Evolutionary conservation across 2,797 vertebrate genomes (phyloP), one percentile per base, ranked within the genome.

Genomic region (Lepus townsendii): DNA sequence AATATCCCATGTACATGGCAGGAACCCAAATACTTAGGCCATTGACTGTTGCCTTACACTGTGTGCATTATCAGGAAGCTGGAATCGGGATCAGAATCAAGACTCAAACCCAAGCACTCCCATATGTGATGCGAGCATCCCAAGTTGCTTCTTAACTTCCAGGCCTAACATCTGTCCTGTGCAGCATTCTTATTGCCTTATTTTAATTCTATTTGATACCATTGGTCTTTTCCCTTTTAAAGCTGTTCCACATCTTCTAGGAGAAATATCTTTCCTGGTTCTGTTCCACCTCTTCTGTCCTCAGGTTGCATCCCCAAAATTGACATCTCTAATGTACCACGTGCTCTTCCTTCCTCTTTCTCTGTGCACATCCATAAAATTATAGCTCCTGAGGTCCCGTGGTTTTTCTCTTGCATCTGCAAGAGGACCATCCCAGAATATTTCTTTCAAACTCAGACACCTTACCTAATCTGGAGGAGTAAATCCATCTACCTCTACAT

Each of bases 381-480:
- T 30, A 57, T 47, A 93, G 63, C 12, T 22, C 2, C 20, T 5
- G 0, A 22, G 27, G 7, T n/a, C 10, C 38, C 26, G 0, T 68
- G 52, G 71, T 35, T 86, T 82, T 66, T 47, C 26, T 2, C 17
- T 30, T 16, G 32, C 7, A 65, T 57, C 54, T 77, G 86, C 69
- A 86, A 71, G n/a, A 8, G 24, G 17, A 86, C 17, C 20, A 10
- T 79, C 4, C 27, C 19, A 71, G 19, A 76, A 57, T 71, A 63
- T 76, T 71, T 85, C 19, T 90, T 82, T 93, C 35, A 89, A 50
- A 76, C 26, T 82, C 63, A 68, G 35, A 60, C n/a, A 82, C 10
- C 90, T 71, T 50, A 14, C 80, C 4, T 60, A 30, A 76, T 60
- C 2, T 35, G 54, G n/a, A 20, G n/a, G 57, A 54, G 14, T 5